Conservation (phyloP, 2,888 invertebrate genomes). For the Eilema caniola region DNA sequence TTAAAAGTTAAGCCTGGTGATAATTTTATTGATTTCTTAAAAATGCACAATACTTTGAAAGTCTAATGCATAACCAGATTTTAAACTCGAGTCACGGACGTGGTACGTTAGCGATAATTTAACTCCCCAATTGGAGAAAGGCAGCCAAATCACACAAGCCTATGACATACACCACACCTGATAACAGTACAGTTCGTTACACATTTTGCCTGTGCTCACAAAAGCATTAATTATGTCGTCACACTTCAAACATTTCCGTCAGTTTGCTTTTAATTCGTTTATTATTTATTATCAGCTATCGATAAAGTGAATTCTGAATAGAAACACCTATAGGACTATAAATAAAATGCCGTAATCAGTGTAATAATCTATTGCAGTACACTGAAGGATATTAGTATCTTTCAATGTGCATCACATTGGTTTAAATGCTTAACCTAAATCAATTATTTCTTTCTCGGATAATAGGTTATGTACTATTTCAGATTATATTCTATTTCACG, state of each 20-base stretch:
- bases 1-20: too few species aligned
- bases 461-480: not conserved
- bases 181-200: constrained; percentile 35
- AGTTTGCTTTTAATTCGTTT: not conserved
- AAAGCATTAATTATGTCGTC: constrained; percentile 33
- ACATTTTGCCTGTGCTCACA: constrained; percentile 21
- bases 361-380: too few species aligned
- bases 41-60: not conserved
- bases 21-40: too few species aligned
- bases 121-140: not conserved
- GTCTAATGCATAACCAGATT: not conserved
- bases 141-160: not conserved
- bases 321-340: not conserved
- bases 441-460: too few species aligned
- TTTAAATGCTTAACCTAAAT: too few species aligned
- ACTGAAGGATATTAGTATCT: too few species aligned
- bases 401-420: not conserved
- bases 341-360: not conserved
- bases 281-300: not conserved
- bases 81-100: not conserved
- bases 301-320: not conserved
- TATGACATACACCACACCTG: constrained; percentile 14
- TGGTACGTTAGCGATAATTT: not conserved
- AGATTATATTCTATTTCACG: not conserved
- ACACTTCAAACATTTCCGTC: constrained; percentile 11